Conservation (phyloP, 2,113 vertebrate species). For the Channa argus region DNA sequence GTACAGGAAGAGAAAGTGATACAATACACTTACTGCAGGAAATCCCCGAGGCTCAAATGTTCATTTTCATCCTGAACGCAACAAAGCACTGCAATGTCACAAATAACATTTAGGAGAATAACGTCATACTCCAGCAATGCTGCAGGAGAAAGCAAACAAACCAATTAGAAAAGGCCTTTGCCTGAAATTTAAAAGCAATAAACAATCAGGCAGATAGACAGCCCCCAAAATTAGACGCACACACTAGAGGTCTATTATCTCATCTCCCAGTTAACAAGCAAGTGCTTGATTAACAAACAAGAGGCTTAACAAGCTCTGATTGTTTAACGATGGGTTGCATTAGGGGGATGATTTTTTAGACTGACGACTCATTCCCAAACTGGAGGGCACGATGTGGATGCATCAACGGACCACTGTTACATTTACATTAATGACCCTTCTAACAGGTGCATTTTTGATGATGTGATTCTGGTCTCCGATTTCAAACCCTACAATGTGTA, state of each 20-base stretch:
- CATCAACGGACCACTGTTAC: conserved; percentile 22
- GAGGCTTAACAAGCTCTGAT: conserved; percentile 74
- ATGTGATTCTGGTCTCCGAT: not conserved
- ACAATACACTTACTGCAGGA: no score
- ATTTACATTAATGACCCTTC: conserved; percentile 29
- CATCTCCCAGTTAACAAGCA: conserved; percentile 75
- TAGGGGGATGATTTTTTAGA: conserved; percentile 59
- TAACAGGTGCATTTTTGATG: conserved; percentile 28
- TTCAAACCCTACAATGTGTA: not conserved
- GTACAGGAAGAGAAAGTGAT: no score
- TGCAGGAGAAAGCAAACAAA: conserved; percentile 64
- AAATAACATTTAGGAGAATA: not conserved
- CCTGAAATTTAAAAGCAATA: conserved; percentile 68
- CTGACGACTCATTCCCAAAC: conserved; percentile 58
- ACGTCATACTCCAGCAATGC: conserved; percentile 46
- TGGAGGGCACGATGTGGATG: conserved; percentile 41
- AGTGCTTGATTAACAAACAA: conserved; percentile 79
- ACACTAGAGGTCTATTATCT: conserved; percentile 78
- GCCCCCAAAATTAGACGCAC: conserved; percentile 74
- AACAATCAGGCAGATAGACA: conserved; percentile 74
- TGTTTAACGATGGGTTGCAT: conserved; percentile 76
- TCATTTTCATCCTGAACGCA: conserved; percentile 9
- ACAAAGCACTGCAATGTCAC: conserved; percentile 5
- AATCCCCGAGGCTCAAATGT: conserved; percentile 1
- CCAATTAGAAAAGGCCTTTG: conserved; percentile 58